Percentiles rank a stretch among this genome's conserved stretches.
These are phyloP conservation scores for Drosophila maculinotata DNA, from an alignment of 2,888 invertebrate genomes.

Conservation along the genomic window DNA sequence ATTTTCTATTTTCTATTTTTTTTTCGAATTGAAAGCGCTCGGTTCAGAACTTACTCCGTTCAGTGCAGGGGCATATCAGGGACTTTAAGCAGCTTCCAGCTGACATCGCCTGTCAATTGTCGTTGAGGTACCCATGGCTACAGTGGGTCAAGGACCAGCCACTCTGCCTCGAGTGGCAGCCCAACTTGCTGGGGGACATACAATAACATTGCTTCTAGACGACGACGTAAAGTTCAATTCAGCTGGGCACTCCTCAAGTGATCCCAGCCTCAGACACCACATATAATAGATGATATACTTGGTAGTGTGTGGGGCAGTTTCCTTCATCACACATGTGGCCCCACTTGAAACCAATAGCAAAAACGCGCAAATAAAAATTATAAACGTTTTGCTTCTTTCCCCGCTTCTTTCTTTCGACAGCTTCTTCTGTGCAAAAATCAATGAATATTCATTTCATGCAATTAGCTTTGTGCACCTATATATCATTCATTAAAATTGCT, in stretches of 20 bases:
- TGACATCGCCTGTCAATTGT: constrained; percentile 59
- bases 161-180: constrained; percentile 28
- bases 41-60: constrained; percentile 46
- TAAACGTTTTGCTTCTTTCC: neutral
- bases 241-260: constrained; percentile 1
- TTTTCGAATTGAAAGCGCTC: constrained; percentile 20
- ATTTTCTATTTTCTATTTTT: constrained; percentile 5
- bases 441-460: too few relatives aligned
- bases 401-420: neutral
- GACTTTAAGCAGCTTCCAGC: constrained; percentile 56
- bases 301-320: neutral
- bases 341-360: constrained; percentile 16
- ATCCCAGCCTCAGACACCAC: constrained; percentile 2
- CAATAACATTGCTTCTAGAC: neutral
- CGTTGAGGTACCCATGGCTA: constrained; percentile 31
- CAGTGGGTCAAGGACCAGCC: constrained; percentile 49
- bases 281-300: constrained; percentile 5
- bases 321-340: neutral
- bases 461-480: too few relatives aligned
- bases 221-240: constrained; percentile 21
- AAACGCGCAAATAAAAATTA: constrained; percentile 5
- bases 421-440: neutral
- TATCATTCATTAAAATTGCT: too few relatives aligned
- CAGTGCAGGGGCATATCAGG: constrained; percentile 17
- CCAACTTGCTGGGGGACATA: neutral